Conservation (phyloP, 2,797 vertebrate species). For the Astyanax mexicanus region DNA sequence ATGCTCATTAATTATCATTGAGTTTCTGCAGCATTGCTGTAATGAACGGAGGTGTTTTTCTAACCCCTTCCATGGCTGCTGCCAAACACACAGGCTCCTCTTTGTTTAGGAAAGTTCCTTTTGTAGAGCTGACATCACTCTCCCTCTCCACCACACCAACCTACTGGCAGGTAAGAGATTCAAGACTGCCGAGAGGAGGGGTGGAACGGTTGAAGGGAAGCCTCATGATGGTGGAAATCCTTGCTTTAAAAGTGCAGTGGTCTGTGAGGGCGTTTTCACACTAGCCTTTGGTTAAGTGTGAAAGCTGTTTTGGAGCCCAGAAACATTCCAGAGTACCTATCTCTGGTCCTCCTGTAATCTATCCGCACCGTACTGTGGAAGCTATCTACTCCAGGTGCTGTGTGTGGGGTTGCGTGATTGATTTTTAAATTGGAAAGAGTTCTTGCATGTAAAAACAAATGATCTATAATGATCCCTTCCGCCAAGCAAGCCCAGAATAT, state of each 20-base stretch:
- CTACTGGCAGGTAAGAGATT: slow-evolving; percentile 22
- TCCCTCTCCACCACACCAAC: slow-evolving; percentile 20
- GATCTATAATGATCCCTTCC: too few relatives aligned
- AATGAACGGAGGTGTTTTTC: slow-evolving; percentile 57
- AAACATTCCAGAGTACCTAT: too few relatives aligned
- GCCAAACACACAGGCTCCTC: slow-evolving; percentile 53
- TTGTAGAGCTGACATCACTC: slow-evolving; percentile 62
- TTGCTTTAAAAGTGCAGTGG: neutral
- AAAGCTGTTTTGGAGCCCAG: too few relatives aligned
- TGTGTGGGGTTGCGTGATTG: too few relatives aligned
- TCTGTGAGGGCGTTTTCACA: too few relatives aligned
- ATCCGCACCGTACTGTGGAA: too few relatives aligned
- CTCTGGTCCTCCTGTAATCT: too few relatives aligned
- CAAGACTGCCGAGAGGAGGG: slow-evolving; percentile 6
- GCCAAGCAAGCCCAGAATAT: too few relatives aligned
- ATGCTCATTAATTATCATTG: slow-evolving; percentile 44
- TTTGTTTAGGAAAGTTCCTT: slow-evolving; percentile 56
- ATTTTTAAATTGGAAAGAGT: too few relatives aligned
- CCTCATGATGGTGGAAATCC: slow-evolving; percentile 14
- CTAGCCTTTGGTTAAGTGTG: too few relatives aligned
- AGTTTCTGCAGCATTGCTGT: slow-evolving; percentile 41
- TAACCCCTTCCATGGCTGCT: slow-evolving; percentile 43
- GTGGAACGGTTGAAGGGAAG: neutral
- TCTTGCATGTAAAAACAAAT: too few relatives aligned
- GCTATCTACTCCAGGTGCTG: too few relatives aligned